phyloP scores from a whole-genome alignment of 2,113 vertebrate species.

The Pollachius pollachius region DNA sequence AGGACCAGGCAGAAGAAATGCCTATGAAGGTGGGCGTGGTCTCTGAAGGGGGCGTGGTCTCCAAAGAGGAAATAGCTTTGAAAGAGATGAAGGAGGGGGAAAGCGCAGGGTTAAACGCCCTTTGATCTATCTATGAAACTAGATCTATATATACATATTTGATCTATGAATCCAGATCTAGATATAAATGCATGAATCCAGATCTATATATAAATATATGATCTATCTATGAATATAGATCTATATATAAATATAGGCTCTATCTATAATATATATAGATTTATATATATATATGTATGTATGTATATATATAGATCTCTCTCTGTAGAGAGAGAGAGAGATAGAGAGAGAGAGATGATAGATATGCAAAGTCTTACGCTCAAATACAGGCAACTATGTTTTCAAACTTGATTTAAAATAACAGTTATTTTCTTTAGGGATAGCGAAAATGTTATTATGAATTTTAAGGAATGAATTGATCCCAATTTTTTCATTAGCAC shows the following conservation, averaged over 20 bases:
- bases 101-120: slow-evolving; percentile 48
- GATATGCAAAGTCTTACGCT: too few relatives aligned
- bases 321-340: not conserved
- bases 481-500: too few relatives aligned
- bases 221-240: not conserved
- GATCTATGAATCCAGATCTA: too few relatives aligned
- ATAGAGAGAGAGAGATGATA: not conserved
- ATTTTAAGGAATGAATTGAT: too few relatives aligned
- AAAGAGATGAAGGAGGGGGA: slow-evolving; percentile 56
- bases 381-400: too few relatives aligned
- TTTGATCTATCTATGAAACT: slow-evolving; percentile 32
- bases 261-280: not conserved
- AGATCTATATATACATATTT: too few relatives aligned
- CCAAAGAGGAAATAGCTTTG: slow-evolving; percentile 20
- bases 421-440: too few relatives aligned
- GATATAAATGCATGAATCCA: too few relatives aligned
- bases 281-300: not conserved
- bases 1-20: not conserved
- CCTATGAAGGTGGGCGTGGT: slow-evolving; percentile 3
- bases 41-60: not conserved
- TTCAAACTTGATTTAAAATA: too few relatives aligned
- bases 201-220: too few relatives aligned
- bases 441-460: too few relatives aligned
- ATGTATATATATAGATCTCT: not conserved
- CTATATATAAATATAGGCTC: not conserved